Evolutionary conservation across 2,113 vertebrate species (phyloP).

Genomic region (Paradoxurus hermaphroditus): DNA sequence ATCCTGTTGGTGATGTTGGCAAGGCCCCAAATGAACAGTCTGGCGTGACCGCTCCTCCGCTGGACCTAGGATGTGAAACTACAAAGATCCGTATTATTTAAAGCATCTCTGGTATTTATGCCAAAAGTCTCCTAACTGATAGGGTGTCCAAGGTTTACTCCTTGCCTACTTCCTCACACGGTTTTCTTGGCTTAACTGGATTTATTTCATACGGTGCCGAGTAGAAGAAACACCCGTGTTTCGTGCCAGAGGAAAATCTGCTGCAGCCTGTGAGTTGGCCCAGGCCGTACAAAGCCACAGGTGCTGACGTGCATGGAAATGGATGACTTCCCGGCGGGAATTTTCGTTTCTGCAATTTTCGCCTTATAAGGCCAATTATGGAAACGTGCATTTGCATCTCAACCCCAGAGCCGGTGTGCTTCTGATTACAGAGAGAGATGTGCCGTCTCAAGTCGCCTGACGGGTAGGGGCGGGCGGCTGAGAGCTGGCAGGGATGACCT

Average conservation of each 20-base stretch:
- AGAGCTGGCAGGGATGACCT: neutral
- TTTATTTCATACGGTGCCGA: neutral
- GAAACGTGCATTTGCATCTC: neutral
- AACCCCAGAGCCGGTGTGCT: neutral
- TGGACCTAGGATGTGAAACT: neutral
- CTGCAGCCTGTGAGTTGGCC: neutral
- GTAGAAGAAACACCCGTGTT: neutral
- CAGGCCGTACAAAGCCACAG: neutral
- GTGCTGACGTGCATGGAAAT: accelerated
- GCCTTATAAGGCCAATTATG: neutral
- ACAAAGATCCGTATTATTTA: neutral
- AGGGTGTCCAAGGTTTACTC: neutral
- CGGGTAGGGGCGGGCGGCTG: neutral
- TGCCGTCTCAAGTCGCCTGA: neutral
- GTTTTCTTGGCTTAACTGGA: neutral
- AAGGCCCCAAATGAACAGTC: neutral
- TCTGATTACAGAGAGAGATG: neutral
- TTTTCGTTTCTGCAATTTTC: neutral
- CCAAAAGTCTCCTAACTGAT: neutral
- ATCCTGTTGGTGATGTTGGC: neutral
- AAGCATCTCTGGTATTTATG: neutral
- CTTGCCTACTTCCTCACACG: neutral
- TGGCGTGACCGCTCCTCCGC: neutral
- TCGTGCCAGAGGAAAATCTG: neutral
- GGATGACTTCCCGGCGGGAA: neutral